These are phyloP conservation scores for Papilio xuthus DNA, from an alignment of 1,140 invertebrate genomes.

Conservation along the genomic window DNA sequence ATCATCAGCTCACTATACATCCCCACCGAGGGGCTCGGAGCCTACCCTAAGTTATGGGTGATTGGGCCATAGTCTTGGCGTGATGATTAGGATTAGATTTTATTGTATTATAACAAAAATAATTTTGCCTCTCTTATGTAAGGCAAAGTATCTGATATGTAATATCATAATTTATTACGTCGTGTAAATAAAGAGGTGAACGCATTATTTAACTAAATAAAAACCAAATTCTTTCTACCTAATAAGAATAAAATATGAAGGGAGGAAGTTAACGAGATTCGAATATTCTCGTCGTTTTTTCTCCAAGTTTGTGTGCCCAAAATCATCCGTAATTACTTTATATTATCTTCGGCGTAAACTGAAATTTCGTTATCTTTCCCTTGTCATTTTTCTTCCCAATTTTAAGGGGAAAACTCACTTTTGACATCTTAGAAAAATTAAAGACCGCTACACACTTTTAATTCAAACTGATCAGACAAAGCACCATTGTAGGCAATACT, in stretches of 20 bases:
- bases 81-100: too few species aligned
- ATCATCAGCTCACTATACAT: too few species aligned
- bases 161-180: neutral
- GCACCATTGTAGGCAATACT: too few species aligned
- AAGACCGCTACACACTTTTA: too few species aligned
- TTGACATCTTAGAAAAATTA: neutral
- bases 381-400: constrained; percentile 1
- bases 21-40: too few species aligned
- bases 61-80: too few species aligned
- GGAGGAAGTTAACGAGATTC: neutral
- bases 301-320: neutral
- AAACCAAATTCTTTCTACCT: neutral
- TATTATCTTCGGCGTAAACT: neutral
- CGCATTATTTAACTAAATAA: neutral
- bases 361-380: neutral
- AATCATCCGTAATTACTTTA: neutral
- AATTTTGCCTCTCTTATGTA: too few species aligned
- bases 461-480: too few species aligned
- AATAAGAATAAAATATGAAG: neutral
- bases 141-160: too few species aligned
- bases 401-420: neutral
- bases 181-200: neutral
- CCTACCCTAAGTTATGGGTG: too few species aligned
- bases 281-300: neutral
- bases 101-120: too few species aligned